A percentile compares a stretch with the other conserved stretches of the same genome.
Conservation (phyloP, 2,888 invertebrate genomes). For the Parochlus steinenii region DNA sequence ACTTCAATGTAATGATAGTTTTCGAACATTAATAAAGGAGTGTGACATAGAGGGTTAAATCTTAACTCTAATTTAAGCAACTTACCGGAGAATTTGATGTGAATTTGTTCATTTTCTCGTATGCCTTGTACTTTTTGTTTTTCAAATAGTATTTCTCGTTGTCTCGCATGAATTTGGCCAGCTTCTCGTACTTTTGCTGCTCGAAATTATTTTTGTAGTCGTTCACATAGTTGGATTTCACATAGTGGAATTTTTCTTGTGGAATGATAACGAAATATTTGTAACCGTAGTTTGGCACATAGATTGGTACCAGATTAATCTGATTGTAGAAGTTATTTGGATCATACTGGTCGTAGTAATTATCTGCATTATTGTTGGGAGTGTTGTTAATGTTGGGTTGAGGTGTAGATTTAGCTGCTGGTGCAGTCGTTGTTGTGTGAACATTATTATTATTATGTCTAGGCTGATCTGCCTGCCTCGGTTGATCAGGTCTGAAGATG, state of each 20-base stretch:
- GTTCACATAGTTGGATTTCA: slow-evolving; percentile 14
- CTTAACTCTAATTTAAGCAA: no score
- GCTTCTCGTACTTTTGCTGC: slow-evolving; percentile 14
- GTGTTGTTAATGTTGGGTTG: no score
- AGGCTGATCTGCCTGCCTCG: background rate
- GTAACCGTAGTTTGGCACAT: slow-evolving; percentile 26
- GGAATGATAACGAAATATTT: slow-evolving; percentile 26
- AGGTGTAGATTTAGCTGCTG: no score
- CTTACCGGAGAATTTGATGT: slow-evolving; percentile 26
- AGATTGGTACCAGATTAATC: slow-evolving; percentile 19
- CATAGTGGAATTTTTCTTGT: slow-evolving; percentile 13
- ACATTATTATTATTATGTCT: slow-evolving; percentile 4
- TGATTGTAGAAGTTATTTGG: slow-evolving; percentile 8
- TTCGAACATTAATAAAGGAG: no score
- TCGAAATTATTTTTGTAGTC: slow-evolving; percentile 9
- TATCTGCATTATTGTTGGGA: slow-evolving; percentile 18
- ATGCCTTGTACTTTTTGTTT: slow-evolving; percentile 28
- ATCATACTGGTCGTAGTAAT: slow-evolving; percentile 13
- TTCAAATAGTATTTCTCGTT: slow-evolving; percentile 30
- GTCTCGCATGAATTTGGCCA: slow-evolving; percentile 21
- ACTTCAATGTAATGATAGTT: no score
- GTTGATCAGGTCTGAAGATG: slow-evolving; percentile 9
- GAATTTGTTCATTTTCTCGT: slow-evolving; percentile 26
- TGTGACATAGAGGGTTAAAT: no score
- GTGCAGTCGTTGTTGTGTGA: slow-evolving; percentile 15